A percentile compares a stretch with the other conserved stretches of the same genome.
Conservation (phyloP, 1,140 invertebrate species). For the Pseudomyrmex sp. region DNA sequence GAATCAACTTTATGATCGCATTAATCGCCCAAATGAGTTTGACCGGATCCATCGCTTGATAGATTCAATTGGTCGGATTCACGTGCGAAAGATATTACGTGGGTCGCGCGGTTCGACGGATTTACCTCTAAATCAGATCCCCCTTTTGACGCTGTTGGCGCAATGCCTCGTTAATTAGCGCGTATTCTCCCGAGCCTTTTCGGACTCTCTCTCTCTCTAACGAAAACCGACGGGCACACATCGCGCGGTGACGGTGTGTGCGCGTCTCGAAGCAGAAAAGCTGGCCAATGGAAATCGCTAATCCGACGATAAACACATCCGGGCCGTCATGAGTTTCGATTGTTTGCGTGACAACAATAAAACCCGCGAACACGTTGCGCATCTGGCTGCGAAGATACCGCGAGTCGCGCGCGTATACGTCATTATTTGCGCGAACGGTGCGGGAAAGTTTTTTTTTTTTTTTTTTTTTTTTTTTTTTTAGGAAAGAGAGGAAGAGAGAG, state of each 20-base stretch:
- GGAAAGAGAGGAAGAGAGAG: no score
- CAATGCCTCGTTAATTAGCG: conserved; percentile 56
- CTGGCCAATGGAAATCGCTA: conserved; percentile 68
- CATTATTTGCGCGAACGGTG: conserved; percentile 61
- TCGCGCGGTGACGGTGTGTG: background rate
- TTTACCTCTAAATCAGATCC: conserved; percentile 54
- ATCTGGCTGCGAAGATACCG: conserved; percentile 70
- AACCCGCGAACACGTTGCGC: conserved; percentile 69
- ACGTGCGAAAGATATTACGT: conserved; percentile 47
- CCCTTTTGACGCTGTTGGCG: conserved; percentile 52
- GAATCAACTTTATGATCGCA: background rate
- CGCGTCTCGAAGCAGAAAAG: conserved; percentile 55
- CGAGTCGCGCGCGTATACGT: conserved; percentile 49
- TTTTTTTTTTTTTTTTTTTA: conserved; percentile 44
- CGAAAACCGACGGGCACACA: conserved; percentile 26
- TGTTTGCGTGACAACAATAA: conserved; percentile 74
- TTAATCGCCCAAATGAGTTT: conserved; percentile 13
- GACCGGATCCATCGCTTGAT: background rate
- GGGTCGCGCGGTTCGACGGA: conserved; percentile 14
- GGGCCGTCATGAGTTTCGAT: conserved; percentile 55
- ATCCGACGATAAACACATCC: conserved; percentile 73
- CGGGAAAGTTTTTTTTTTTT: conserved; percentile 58
- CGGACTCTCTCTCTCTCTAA: conserved; percentile 5
- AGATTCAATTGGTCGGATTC: conserved; percentile 54
- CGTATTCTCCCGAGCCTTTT: conserved; percentile 44